A percentile compares a stretch with the other conserved stretches of the same genome.
These are phyloP conservation scores for Achatina immaculata DNA, from an alignment of 1,140 invertebrate species.

Conservation along the genomic window DNA sequence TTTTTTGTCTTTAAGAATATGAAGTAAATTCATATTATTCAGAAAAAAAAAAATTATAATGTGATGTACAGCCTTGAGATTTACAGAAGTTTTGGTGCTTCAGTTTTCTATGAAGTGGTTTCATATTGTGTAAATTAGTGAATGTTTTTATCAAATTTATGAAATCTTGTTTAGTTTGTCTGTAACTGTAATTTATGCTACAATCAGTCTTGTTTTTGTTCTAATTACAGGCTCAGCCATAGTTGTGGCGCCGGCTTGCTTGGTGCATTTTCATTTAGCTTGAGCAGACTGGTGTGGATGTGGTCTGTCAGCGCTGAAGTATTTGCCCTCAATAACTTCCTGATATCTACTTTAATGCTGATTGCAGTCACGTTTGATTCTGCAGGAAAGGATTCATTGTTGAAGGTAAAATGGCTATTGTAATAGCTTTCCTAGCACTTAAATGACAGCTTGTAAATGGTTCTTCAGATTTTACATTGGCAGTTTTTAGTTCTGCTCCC, in stretches of 20 bases:
- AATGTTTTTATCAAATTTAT: no score
- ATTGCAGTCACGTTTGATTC: slow-evolving; percentile 53
- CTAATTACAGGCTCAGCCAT: slow-evolving; percentile 47
- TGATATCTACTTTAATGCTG: slow-evolving; percentile 55
- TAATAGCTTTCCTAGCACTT: neutral
- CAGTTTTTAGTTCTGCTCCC: no score
- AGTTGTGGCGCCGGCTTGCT: slow-evolving; percentile 50
- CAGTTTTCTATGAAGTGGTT: no score
- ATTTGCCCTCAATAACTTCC: slow-evolving; percentile 68
- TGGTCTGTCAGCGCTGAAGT: slow-evolving; percentile 67
- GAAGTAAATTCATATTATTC: no score
- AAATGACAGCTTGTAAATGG: no score
- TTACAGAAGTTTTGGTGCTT: no score
- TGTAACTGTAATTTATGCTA: neutral
- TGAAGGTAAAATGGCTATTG: slow-evolving; percentile 41
- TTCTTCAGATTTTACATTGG: no score
- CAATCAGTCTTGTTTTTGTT: neutral
- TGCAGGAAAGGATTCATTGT: slow-evolving; percentile 8
- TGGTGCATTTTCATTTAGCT: slow-evolving; percentile 54
- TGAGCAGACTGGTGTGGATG: slow-evolving; percentile 62
- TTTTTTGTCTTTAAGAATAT: no score
- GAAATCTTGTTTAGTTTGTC: no score
- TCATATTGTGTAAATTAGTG: no score
- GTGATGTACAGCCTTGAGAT: no score
- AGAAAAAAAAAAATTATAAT: no score